Percentiles rank a stretch among this genome's conserved stretches.
Conservation (phyloP, 64 coral and sea anemone genomes). For the Porites australiensis region DNA sequence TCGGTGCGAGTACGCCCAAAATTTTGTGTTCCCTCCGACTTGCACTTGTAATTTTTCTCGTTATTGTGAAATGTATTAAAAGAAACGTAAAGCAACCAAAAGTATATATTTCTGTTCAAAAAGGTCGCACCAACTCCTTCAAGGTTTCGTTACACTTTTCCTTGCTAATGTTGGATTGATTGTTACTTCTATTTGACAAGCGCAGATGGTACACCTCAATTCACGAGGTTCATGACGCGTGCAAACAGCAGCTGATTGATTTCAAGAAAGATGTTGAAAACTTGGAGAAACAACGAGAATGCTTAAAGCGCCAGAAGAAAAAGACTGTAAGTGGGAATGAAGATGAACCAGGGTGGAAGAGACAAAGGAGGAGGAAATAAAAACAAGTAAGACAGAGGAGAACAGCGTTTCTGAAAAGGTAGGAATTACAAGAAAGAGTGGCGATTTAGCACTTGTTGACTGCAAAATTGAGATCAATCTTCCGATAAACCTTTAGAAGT, state of each 20-base stretch:
- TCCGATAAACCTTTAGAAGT: too few relatives aligned
- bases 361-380: background rate
- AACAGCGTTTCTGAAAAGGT: background rate
- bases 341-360: background rate
- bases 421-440: background rate
- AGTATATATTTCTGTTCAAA: too few relatives aligned
- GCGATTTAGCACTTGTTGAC: too few relatives aligned
- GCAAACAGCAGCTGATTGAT: conserved; percentile 20
- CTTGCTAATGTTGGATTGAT: background rate
- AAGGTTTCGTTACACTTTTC: too few relatives aligned
- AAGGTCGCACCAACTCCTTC: too few relatives aligned
- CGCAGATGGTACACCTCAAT: conserved; percentile 70
- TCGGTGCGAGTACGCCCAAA: too few relatives aligned
- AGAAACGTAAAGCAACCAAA: too few relatives aligned
- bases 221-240: conserved; percentile 62
- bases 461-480: too few relatives aligned
- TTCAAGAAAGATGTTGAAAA: conserved; percentile 45
- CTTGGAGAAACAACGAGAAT: conserved; percentile 5
- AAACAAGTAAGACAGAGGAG: background rate
- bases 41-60: too few relatives aligned
- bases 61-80: too few relatives aligned
- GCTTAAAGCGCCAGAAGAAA: background rate
- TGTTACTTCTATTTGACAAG: background rate
- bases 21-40: too few relatives aligned
- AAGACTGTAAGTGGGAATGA: background rate